phyloP scores from a whole-genome alignment of 2,797 vertebrate species.

The Ispidina lecontei region DNA sequence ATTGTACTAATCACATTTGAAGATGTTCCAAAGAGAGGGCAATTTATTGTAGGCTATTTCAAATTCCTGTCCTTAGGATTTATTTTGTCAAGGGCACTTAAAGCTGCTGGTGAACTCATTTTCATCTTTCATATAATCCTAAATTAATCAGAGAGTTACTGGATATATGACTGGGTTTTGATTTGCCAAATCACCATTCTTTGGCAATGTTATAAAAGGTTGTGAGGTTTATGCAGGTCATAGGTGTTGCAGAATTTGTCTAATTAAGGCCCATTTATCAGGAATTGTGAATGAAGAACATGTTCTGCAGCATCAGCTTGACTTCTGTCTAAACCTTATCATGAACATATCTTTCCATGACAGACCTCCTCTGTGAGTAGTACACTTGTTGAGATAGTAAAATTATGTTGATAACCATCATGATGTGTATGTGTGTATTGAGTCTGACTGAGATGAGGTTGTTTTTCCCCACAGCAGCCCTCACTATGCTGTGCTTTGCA shows the following conservation, averaged over 20 bases:
- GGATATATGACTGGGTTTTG: not conserved
- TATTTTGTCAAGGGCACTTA: not conserved
- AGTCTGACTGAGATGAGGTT: too few species aligned
- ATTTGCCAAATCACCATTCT: not conserved
- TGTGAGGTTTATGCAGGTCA: not conserved
- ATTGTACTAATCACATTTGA: not conserved
- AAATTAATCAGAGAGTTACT: not conserved
- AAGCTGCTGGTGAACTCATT: not conserved
- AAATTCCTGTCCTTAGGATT: not conserved
- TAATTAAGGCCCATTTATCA: constrained; percentile 45
- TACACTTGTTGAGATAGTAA: not conserved
- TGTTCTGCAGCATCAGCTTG: not conserved
- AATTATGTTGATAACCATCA: not conserved
- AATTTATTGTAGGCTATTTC: not conserved
- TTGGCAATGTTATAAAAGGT: not conserved
- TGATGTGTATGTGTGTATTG: not conserved
- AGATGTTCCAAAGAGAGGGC: not conserved
- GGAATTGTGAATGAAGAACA: not conserved
- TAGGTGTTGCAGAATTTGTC: constrained; percentile 22
- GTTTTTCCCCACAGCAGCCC: too few species aligned
- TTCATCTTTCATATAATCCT: not conserved
- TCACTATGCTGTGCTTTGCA: not conserved
- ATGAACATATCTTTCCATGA: not conserved
- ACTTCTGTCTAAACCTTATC: not conserved
- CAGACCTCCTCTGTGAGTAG: not conserved